Base-by-base conservation (phyloP, 2,888 invertebrate species). In the Charanyca ferruginea region DNA sequence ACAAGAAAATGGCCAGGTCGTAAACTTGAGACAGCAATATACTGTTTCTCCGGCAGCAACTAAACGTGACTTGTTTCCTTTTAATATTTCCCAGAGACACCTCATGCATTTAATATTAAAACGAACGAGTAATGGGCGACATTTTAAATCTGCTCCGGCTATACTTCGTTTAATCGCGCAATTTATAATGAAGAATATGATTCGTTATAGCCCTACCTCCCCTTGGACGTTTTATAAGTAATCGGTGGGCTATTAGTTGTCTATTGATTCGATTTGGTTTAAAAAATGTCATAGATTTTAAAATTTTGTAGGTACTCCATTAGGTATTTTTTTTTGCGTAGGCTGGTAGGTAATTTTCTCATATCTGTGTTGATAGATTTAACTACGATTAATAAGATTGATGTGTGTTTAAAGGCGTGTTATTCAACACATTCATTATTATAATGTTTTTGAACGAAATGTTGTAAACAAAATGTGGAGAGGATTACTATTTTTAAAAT, bases 101-200 rank as follows among this genome's bases (percentile, higher is more conserved):
- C 70, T 72, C 77, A 73, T 82, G 77, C 79, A 83, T 83, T 79
- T 75, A 80, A 83, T 82, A 82, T 84, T 73, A 70, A 81, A 81
- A 77, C 77, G 78, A 80, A 82, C 66, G 78, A 72, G 73, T 76
- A 79, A 81, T 73, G 67, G 77, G 66, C 61, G 70, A 78, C 72
- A 80, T 73, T 81, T 83, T 81, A 83, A 85, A 86, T 83, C 84
- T 77, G 69, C 67, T 32, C 41, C 48, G 78, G 79, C 83, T 84
- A 79, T 85, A 79, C 81, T 83, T 82, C 79, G 80, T 85, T 86
- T 87, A 89, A 89, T 88, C 85, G 83, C 70, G 81, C 85, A 83
- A 90, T 90, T 89, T 89, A 89, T 87, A 88, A 88, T 89, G 86
- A 88, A 83, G 82, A 86, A 85, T 85, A 83, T 83, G 80, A 83